Percentiles rank a stretch among this genome's conserved stretches.
phyloP scores from a whole-genome alignment of 2,888 invertebrate genomes.

The Caenorhabditis wallacei region DNA sequence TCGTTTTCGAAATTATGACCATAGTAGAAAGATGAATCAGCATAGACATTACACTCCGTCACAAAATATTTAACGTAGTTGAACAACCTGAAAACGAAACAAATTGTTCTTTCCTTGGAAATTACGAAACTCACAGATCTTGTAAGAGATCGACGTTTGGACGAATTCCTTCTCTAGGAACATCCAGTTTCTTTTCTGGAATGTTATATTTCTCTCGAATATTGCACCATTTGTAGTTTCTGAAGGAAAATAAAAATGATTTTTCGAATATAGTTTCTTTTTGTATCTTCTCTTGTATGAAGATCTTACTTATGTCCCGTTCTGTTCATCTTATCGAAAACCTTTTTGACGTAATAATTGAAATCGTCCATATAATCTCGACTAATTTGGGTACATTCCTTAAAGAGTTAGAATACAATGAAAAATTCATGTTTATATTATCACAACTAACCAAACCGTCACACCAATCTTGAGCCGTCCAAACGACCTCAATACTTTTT shows the following conservation, averaged over 20 bases:
- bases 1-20: too few species aligned
- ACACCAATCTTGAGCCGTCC: conserved; percentile 50
- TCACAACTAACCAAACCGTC: conserved; percentile 33
- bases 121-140: background rate
- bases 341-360: conserved; percentile 3
- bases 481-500: conserved; percentile 20
- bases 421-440: background rate
- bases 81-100: conserved; percentile 24
- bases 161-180: background rate
- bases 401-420: background rate
- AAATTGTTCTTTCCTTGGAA: background rate
- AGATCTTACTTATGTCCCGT: background rate
- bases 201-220: conserved; percentile 9
- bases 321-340: conserved; percentile 8
- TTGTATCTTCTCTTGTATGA: background rate
- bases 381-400: background rate
- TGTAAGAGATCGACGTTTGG: background rate
- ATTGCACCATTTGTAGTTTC: conserved; percentile 37
- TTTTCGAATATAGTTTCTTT: too few species aligned
- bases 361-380: background rate
- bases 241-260: background rate
- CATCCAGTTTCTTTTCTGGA: background rate
- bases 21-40: too few species aligned
- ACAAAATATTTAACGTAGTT: conserved; percentile 9
- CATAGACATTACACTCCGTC: conserved; percentile 14